Base-by-base conservation (phyloP, 2,888 invertebrate species). In the Eudasyphora cyanicolor region DNA sequence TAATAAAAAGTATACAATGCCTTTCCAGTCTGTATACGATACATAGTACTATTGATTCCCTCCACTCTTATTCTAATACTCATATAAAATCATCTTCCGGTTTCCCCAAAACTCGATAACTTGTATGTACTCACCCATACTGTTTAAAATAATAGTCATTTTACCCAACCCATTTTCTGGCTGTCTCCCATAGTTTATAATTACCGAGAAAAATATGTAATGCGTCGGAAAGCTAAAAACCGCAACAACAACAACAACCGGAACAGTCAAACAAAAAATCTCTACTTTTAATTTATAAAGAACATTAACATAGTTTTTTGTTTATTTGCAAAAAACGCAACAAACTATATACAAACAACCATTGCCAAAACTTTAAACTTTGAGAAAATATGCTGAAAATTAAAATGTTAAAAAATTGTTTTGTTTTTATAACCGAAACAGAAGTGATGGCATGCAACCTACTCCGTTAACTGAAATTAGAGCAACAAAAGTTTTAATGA, bases 321-420 rank as follows among this genome's bases (percentile, higher is more conserved):
- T 54, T 24, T 32, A 57, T 76, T 45, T 57, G 8, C 4, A n/a
- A 8, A 54, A 51, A 32, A 60, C 24, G 27, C 12, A 14, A 35
- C 24, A 42, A 21, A 73, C 12, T 71, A 51, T 24, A 24, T 38
- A 35, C 42, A 38, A 12, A 17, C 7, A 38, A n/a, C 24, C 8
- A 38, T 27, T 17, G 27, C 12, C 42, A 77, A 54, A 74, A 78
- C 64, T 24, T 73, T 45, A 60, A 42, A n/a, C 38, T 74, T 62
- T 35, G 45, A 35, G n/a, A 24, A 60, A 77, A 57, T 24, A 45
- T 49, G 4, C 42, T 38, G n/a, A 38, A 6, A 38, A 6, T 38
- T 38, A 6, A 38, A 38, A 38, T 45, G 3, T 45, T n/a, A n/a
- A n/a, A n/a, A n/a, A n/a, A n/a, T n/a, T n/a, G n/a, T n/a, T n/a